Evolutionary conservation across 2,113 vertebrate genomes (phyloP), one percentile per base, ranked within the genome.

Genomic region (Ariopsis seemanni): DNA sequence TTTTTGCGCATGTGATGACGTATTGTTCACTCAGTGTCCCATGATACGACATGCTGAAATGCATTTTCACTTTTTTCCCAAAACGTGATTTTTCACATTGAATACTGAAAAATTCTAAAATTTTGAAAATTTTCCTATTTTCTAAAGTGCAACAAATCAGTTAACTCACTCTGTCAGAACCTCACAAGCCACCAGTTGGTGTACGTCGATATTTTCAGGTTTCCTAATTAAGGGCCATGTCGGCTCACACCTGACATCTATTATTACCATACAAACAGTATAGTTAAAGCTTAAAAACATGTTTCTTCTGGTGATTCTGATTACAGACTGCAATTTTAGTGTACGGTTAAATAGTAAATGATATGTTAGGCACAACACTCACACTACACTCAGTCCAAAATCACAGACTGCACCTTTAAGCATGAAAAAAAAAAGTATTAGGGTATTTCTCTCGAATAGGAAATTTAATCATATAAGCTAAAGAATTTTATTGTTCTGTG

Each of bases 401-500:
- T 53, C 42, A 53, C 58, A 78, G 71, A 10, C 71, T 87, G 42
- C 34, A 42, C 25, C 22, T 83, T 67, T 82, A 82, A 50, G 15
- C 78, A 34, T 11, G 1, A 17, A 10, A 81, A 60, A 65, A n/a
- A 77, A 77, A 12, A 10, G 3, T 62, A 81, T 82, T 55, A 71
- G 80, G n/a, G 75, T 53, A 84, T 85, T 89, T 86, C 53, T 85
- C 69, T 87, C 65, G 27, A 63, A 81, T 85, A 50, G 86, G 82
- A 87, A 84, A 86, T 79, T 84, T 52, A 82, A 88, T 83, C 22
- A 52, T 78, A 86, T 71, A 62, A 69, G 60, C 80, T 86, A 80
- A 86, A 90, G 78, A 87, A 83, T 87, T 84, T 72, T 85, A 88
- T 87, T 88, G 67, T 91, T 81, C 79, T 71, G 63, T 72, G 80